Percentiles rank a stretch among this genome's conserved stretches.
Evolutionary conservation across 2,888 invertebrate genomes (phyloP).

Genomic region (Tryphoninae sp.): DNA sequence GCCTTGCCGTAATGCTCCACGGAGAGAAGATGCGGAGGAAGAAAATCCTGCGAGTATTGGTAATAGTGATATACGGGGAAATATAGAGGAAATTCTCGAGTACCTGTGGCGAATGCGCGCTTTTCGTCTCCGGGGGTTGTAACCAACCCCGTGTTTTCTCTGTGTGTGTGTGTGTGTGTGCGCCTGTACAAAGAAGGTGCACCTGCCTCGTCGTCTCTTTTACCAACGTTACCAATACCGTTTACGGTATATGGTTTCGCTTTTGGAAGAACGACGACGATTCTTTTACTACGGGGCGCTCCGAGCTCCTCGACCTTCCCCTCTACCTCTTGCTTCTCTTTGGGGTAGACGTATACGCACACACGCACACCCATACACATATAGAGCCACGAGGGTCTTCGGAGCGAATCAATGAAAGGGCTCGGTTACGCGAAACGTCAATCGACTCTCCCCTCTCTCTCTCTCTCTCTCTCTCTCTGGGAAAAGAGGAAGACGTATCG

Average conservation of each 20-base stretch:
- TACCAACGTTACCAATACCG: slow-evolving; percentile 61
- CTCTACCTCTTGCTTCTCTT: slow-evolving; percentile 4
- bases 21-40: slow-evolving; percentile 1
- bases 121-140: slow-evolving; percentile 45
- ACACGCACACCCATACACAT: slow-evolving; percentile 3
- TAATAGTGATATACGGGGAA: slow-evolving; percentile 12
- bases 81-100: slow-evolving; percentile 13
- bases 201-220: slow-evolving; percentile 60
- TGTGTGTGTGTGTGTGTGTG: background rate
- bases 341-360: slow-evolving; percentile 2
- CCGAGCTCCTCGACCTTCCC: slow-evolving; percentile 16
- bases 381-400: slow-evolving; percentile 61
- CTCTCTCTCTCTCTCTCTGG: slow-evolving; percentile 44
- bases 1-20: background rate
- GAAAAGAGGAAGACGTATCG: slow-evolving; percentile 59
- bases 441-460: slow-evolving; percentile 56
- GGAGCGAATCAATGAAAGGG: slow-evolving; percentile 67
- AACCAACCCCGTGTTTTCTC: slow-evolving; percentile 37
- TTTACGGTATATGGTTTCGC: slow-evolving; percentile 56
- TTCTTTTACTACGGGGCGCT: slow-evolving; percentile 63
- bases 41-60: slow-evolving; percentile 7
- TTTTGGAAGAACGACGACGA: slow-evolving; percentile 44
- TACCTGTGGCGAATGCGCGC: slow-evolving; percentile 45
- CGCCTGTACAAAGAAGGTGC: slow-evolving; percentile 38
- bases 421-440: slow-evolving; percentile 66